Percentiles rank a stretch among this genome's conserved stretches.
These are phyloP conservation scores for Acanthurus tractus DNA, from an alignment of 2,797 vertebrate species.

Conservation along the genomic window DNA sequence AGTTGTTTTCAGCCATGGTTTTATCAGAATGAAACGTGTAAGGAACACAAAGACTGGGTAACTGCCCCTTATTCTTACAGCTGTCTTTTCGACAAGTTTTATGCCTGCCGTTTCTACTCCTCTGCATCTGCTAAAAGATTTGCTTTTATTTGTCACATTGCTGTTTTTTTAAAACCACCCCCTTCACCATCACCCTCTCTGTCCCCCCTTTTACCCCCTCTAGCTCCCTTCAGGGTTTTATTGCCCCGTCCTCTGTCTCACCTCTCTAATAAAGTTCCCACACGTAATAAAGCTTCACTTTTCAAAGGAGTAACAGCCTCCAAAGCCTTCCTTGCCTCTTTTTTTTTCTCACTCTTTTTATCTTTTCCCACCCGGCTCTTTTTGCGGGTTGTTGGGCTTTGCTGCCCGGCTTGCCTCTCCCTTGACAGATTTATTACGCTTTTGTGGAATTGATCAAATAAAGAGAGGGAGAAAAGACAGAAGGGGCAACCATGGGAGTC, in stretches of 20 bases:
- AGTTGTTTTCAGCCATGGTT: background rate
- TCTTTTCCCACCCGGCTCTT: conserved; percentile 68
- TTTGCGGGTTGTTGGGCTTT: conserved; percentile 68
- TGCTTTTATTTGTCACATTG: conserved; percentile 58
- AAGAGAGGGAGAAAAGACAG: conserved; percentile 48
- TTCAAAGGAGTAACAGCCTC: conserved; percentile 81
- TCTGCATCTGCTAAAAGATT: conserved; percentile 35
- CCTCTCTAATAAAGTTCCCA: conserved; percentile 84
- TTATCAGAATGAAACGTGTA: conserved; percentile 10
- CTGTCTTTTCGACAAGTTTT: conserved; percentile 30
- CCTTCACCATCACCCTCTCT: conserved; percentile 43
- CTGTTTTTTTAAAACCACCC: conserved; percentile 47
- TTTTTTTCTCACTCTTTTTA: conserved; percentile 53
- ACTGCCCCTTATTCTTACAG: conserved; percentile 15
- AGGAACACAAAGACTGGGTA: conserved; percentile 16
- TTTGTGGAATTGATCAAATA: conserved; percentile 82
- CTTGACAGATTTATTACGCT: conserved; percentile 86
- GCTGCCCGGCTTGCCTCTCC: conserved; percentile 54
- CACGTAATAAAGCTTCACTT: conserved; percentile 86
- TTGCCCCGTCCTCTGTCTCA: conserved; percentile 74
- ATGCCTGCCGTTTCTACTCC: conserved; percentile 44
- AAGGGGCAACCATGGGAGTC: conserved; percentile 54
- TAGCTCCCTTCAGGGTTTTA: conserved; percentile 63
- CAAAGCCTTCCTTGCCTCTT: conserved; percentile 70
- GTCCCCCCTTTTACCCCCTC: conserved; percentile 36